Conservation (phyloP, 1,140 invertebrate genomes). For the Scaptomyza montana region DNA sequence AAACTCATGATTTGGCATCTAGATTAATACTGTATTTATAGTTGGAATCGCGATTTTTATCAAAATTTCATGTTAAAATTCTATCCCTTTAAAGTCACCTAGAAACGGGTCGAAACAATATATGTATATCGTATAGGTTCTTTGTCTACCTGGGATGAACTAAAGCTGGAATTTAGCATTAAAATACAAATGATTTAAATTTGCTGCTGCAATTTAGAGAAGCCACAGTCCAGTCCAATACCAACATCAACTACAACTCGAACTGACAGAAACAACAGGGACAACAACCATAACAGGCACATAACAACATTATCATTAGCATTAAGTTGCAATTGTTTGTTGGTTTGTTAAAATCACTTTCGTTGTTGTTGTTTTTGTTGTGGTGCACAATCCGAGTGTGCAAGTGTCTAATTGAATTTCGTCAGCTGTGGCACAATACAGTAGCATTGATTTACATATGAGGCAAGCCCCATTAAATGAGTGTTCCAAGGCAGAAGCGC, state of each 20-base stretch:
- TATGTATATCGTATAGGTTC: not conserved
- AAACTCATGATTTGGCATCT: no score
- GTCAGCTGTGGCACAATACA: slow-evolving; percentile 19
- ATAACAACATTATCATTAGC: slow-evolving; percentile 79
- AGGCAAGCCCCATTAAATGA: slow-evolving; percentile 24
- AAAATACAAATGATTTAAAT: slow-evolving; percentile 66
- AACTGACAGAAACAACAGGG: slow-evolving; percentile 1
- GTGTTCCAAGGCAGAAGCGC: slow-evolving; percentile 46
- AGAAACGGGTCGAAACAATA: no score
- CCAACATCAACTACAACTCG: not conserved
- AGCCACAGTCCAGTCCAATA: slow-evolving; percentile 2
- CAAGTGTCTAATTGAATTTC: slow-evolving; percentile 76
- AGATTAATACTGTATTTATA: no score
- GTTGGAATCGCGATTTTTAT: no score
- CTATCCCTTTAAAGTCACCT: no score
- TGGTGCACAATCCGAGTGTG: slow-evolving; percentile 36
- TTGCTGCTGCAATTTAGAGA: slow-evolving; percentile 1
- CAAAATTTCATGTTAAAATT: no score
- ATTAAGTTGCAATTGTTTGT: slow-evolving; percentile 71
- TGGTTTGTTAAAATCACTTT: slow-evolving; percentile 19
- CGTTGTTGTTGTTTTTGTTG: slow-evolving; percentile 20
- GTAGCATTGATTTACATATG: slow-evolving; percentile 27
- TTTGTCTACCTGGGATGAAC: slow-evolving; percentile 7
- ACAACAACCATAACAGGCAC: slow-evolving; percentile 69
- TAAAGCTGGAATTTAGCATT: slow-evolving; percentile 12